Base-by-base conservation (phyloP, 2,888 invertebrate species). In the Caenorhabditis plicata region DNA sequence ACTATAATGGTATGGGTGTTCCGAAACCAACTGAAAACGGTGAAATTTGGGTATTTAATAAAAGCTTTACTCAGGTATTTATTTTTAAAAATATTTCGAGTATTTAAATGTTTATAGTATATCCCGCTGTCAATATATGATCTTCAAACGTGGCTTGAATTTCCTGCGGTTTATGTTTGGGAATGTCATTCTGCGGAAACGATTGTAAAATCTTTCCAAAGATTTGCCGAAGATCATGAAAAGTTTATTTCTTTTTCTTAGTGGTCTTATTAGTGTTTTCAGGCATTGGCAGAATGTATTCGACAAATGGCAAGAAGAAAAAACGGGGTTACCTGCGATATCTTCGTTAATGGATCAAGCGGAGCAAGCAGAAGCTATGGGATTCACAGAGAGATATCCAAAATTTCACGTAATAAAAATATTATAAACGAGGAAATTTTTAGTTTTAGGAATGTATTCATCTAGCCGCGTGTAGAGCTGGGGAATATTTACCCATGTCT, bases 1-100 rank as follows among this genome's bases (percentile, higher is more conserved):
- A 99, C 84, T 99, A 98, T 83, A 99, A 98, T 83, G 98, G 98
- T 0, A 98, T 98, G 82, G 98, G 98, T 15, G 98, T 99, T 55
- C 98, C 98, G 35, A 90, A 90, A 82, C 98, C 98, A 27, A 98
- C 98, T 9, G 86, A 88, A 17, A 98, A 98, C 84, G 96, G 98
- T 8, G 98, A 99, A 86, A 78, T 80, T 41, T 80, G 80, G 80
- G 76, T 99, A 3, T 98, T 98, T 84, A 98, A 99, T 84, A 88
- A 90, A 85, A 68, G 67, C 36, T 98, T 92, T 83, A 99, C 98
- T 3, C 96, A 77, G 65, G 70, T 74, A 17, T 41, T 4, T 8
- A 25, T 8, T 25, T 17, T 33, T 33, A 36, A 2, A 35, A 20
- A 23, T 46, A 4, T 46, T 11, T 7, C 13, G 11, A 19, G 15